These are phyloP conservation scores for Drosophila insularis DNA, from an alignment of 1,140 invertebrate species.

Conservation along the genomic window DNA sequence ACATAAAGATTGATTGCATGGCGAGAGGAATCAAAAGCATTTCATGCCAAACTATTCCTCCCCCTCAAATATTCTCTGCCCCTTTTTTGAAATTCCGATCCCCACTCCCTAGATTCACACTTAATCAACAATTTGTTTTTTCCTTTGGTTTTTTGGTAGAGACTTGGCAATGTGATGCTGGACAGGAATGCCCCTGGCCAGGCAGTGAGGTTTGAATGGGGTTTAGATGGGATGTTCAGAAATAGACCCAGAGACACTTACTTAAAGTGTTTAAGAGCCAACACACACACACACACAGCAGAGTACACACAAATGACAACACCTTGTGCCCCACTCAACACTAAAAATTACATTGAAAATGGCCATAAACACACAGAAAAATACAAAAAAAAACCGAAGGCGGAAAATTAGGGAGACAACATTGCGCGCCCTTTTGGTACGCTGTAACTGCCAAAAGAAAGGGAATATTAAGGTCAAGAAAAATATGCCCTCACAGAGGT, in stretches of 20 bases:
- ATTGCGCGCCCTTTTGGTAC: constrained; percentile 1
- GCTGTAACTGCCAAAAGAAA: neutral
- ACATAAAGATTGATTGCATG: constrained; percentile 7
- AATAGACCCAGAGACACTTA: constrained; percentile 69
- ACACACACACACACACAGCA: constrained; percentile 11
- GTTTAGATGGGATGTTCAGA: constrained; percentile 30
- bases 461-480: neutral
- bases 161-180: constrained; percentile 2
- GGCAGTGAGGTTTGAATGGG: constrained; percentile 1
- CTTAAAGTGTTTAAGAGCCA: constrained; percentile 69
- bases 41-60: constrained; percentile 7
- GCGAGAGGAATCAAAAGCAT: constrained; percentile 3
- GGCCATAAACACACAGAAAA: constrained; percentile 49
- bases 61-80: neutral
- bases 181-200: constrained; percentile 2
- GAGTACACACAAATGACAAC: constrained; percentile 38
- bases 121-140: constrained; percentile 1
- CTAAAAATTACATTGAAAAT: constrained; percentile 75
- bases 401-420: constrained; percentile 25
- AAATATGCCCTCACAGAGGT: too few species aligned
- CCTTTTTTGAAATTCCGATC: neutral
- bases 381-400: neutral
- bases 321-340: constrained; percentile 68
- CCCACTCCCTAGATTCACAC: neutral
- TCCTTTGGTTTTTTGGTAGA: neutral